Conservation (phyloP, 30 jellyfish, hydroid and myxozoan genomes). For the Cassiopea andromeda region DNA sequence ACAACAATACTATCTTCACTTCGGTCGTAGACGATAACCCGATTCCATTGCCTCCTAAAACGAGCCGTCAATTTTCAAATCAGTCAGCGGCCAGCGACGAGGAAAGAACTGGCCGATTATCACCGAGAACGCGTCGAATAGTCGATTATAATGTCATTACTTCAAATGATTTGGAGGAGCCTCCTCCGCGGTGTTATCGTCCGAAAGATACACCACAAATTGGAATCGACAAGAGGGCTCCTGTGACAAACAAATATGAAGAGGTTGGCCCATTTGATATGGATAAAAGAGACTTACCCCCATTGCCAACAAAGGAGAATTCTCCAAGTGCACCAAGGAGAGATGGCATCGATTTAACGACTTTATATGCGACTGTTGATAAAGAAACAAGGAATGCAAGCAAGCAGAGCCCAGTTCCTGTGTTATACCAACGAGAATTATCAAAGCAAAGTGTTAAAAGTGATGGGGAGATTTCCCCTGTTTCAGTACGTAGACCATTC, state of each 20-base stretch:
- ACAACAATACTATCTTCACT: not conserved
- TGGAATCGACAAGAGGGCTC: not conserved
- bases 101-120: not conserved
- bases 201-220: not conserved
- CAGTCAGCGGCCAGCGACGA: constrained; percentile 7
- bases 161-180: constrained; percentile 7
- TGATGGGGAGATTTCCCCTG: not conserved
- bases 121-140: not conserved
- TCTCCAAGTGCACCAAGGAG: not conserved
- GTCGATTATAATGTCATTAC: not conserved
- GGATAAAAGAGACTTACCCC: not conserved
- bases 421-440: constrained; percentile 3
- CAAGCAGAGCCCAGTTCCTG: constrained; percentile 26
- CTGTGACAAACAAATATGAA: not conserved
- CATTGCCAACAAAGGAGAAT: not conserved
- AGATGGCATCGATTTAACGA: not conserved
- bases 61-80: not conserved
- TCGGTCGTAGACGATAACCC: constrained; percentile 18
- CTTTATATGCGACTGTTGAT: not conserved
- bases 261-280: not conserved
- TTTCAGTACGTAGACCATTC: not conserved
- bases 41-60: constrained; percentile 31
- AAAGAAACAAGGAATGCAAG: not conserved
- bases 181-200: not conserved
- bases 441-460: constrained; percentile 21